phyloP scores from a whole-genome alignment of 2,888 invertebrate genomes.

The Polylopha cassiicola region DNA sequence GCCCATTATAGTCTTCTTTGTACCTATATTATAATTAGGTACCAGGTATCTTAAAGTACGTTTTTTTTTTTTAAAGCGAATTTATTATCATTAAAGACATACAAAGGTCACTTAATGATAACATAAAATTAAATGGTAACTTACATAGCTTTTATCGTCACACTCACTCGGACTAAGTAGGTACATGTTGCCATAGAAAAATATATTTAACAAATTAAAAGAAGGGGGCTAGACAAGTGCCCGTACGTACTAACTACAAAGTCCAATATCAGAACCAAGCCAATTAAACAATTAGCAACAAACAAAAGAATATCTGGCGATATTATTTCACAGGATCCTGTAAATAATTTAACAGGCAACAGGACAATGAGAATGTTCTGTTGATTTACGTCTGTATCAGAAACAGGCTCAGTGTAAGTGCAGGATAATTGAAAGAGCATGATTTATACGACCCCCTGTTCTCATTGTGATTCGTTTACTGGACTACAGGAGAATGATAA shows the following conservation, averaged over 20 bases:
- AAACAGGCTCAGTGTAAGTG: constrained; percentile 37
- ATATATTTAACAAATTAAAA: too few relatives aligned
- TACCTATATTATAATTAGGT: too few relatives aligned
- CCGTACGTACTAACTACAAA: too few relatives aligned
- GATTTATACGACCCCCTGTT: constrained; percentile 48
- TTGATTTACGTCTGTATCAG: constrained; percentile 34
- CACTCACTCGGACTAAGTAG: too few relatives aligned
- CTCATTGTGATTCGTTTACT: constrained; percentile 27
- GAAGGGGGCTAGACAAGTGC: too few relatives aligned
- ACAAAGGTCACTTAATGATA: too few relatives aligned
- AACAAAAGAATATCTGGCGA: constrained; percentile 17
- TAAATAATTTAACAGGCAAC: constrained; percentile 21
- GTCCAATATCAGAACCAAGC: not conserved
- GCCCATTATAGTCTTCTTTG: too few relatives aligned
- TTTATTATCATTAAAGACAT: too few relatives aligned
- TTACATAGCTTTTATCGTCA: too few relatives aligned
- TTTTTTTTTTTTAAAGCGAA: too few relatives aligned
- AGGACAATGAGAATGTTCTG: constrained; percentile 25
- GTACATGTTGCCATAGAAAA: too few relatives aligned
- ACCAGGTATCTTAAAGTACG: too few relatives aligned
- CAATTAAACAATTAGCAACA: constrained; percentile 15
- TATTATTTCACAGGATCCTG: constrained; percentile 15
- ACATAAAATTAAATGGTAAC: not conserved
- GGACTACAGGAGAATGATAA: constrained; percentile 4
- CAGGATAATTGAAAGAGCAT: constrained; percentile 60